Percentiles rank a stretch among this genome's conserved stretches.
Evolutionary conservation across 2,113 vertebrate species (phyloP).

Genomic region (Chitala chitala): DNA sequence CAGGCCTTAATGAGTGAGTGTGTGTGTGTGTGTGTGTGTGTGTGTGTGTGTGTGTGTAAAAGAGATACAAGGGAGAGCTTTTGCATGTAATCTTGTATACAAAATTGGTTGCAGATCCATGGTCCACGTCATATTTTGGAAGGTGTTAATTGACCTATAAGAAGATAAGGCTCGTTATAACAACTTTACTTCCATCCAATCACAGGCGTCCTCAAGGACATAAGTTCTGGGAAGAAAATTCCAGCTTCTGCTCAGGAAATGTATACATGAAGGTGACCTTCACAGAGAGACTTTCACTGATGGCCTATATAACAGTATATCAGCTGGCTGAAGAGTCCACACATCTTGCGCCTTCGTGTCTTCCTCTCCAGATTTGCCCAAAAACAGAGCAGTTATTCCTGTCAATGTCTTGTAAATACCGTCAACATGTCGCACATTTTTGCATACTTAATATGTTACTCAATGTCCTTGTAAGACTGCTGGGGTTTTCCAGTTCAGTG

Average conservation of each 20-base stretch:
- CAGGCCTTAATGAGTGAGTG: background rate
- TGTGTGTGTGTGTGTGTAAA: background rate
- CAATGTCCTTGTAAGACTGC: background rate
- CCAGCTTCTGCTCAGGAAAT: background rate
- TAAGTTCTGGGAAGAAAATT: background rate
- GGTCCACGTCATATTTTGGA: too few relatives aligned
- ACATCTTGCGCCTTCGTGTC: too few relatives aligned
- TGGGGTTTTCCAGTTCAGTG: background rate
- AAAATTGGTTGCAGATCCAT: too few relatives aligned
- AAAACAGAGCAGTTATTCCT: too few relatives aligned
- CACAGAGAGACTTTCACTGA: background rate
- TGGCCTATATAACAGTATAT: background rate
- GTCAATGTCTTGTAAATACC: constrained; percentile 12
- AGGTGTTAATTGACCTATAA: too few relatives aligned
- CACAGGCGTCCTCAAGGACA: background rate
- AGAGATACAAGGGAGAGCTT: too few relatives aligned
- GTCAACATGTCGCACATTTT: constrained; percentile 23
- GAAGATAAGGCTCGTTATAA: too few relatives aligned
- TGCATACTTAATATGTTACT: constrained; percentile 18
- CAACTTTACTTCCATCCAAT: too few relatives aligned
- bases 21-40: background rate
- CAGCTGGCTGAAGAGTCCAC: too few relatives aligned
- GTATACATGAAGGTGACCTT: constrained; percentile 15
- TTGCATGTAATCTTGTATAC: too few relatives aligned
- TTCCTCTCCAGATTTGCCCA: too few relatives aligned